Percentiles rank a stretch among this genome's conserved stretches.
These are phyloP conservation scores for Microctonus brassicae DNA, from an alignment of 2,888 invertebrate genomes.

Conservation along the genomic window DNA sequence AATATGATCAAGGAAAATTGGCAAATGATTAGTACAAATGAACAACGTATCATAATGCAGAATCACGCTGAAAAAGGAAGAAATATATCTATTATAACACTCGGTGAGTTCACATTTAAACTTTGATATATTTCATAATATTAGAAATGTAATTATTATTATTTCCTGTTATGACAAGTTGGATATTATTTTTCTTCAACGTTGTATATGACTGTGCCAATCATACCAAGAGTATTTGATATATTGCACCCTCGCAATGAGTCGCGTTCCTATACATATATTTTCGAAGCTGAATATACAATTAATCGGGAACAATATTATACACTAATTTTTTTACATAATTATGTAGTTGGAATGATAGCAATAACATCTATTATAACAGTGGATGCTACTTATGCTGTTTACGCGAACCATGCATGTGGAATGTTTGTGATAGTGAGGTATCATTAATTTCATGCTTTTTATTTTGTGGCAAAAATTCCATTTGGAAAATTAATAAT, in stretches of 20 bases:
- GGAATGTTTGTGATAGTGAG: slow-evolving; percentile 36
- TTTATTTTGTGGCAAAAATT: no score
- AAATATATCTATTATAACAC: neutral
- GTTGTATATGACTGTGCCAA: slow-evolving; percentile 23
- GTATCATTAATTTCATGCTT: no score
- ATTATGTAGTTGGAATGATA: slow-evolving; percentile 6
- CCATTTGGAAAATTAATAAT: no score
- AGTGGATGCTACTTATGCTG: slow-evolving; percentile 32
- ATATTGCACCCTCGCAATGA: slow-evolving; percentile 39
- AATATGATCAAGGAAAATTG: slow-evolving; percentile 1
- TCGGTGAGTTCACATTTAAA: neutral
- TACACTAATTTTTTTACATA: slow-evolving; percentile 31
- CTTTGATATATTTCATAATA: no score
- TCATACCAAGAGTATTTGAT: slow-evolving; percentile 41
- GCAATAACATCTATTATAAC: slow-evolving; percentile 31
- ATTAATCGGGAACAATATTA: slow-evolving; percentile 47
- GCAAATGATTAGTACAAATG: neutral
- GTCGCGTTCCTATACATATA: slow-evolving; percentile 34
- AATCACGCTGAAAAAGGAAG: neutral
- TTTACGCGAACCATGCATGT: slow-evolving; percentile 42
- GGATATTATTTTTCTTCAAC: no score
- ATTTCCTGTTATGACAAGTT: no score
- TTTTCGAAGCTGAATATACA: slow-evolving; percentile 43
- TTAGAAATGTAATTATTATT: neutral
- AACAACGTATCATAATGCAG: neutral